These are phyloP conservation scores for Clarias fuscus DNA, from an alignment of 2,797 vertebrate genomes.

Conservation along the genomic window DNA sequence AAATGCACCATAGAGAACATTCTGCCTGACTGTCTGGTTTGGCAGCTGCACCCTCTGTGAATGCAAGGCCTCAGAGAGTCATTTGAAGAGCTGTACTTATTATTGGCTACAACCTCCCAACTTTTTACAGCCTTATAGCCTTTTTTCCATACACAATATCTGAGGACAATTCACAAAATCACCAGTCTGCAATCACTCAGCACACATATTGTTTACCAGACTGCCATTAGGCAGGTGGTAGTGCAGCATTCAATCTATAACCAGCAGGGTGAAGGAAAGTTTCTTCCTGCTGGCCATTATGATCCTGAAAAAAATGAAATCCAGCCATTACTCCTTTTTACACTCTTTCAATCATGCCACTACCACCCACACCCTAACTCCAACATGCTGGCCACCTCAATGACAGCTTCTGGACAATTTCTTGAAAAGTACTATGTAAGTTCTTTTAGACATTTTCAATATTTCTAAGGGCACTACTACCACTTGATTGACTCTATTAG, in stretches of 20 bases:
- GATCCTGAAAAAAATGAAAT: background rate
- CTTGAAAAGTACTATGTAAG: background rate
- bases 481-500: background rate
- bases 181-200: background rate
- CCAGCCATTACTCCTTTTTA: background rate
- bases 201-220: conserved; percentile 2
- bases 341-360: background rate
- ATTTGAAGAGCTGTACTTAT: background rate
- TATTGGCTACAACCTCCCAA: background rate
- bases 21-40: background rate
- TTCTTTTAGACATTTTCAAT: background rate
- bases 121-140: background rate
- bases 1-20: background rate
- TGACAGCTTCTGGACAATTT: background rate
- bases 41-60: background rate
- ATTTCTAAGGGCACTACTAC: background rate
- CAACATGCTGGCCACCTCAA: background rate
- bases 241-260: background rate
- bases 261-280: background rate
- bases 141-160: background rate
- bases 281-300: background rate
- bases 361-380: background rate
- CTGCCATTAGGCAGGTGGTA: background rate
- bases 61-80: background rate
- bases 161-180: background rate